These are phyloP conservation scores for Rousettus madagascariensis DNA, from an alignment of 2,797 vertebrate genomes.

Conservation along the genomic window DNA sequence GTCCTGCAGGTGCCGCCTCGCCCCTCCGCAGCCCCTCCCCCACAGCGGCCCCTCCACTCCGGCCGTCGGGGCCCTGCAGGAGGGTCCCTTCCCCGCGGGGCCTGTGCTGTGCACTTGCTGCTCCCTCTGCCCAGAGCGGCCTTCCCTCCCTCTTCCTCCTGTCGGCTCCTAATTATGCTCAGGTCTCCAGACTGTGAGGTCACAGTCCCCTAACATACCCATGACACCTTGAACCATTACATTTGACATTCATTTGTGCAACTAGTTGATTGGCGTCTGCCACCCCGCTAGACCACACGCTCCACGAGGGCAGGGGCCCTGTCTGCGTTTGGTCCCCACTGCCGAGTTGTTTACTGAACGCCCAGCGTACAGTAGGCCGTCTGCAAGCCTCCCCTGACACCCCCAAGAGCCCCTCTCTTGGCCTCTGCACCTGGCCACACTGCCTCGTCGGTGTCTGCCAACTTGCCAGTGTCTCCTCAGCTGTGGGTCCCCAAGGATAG, in stretches of 20 bases:
- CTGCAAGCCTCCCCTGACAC: not conserved
- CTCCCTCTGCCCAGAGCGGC: not conserved
- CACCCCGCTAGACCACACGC: rapidly evolving
- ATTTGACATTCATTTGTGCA: not conserved
- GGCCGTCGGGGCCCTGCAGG: not conserved
- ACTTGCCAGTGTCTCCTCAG: not conserved
- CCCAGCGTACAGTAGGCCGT: not conserved
- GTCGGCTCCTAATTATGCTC: not conserved
- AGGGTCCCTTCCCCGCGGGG: not conserved
- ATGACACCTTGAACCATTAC: not conserved
- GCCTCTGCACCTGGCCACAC: not conserved
- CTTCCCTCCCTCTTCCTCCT: not conserved
- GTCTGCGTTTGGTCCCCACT: not conserved
- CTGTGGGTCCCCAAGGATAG: not conserved
- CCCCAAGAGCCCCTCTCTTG: rapidly evolving
- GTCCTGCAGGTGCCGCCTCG: not conserved
- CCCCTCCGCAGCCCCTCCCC: not conserved
- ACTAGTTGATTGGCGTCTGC: not conserved
- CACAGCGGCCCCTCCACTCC: rapidly evolving
- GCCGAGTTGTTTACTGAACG: rapidly evolving
- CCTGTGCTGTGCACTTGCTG: not conserved
- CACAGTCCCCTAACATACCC: not conserved
- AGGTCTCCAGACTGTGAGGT: not conserved
- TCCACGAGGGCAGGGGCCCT: not conserved
- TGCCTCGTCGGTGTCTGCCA: not conserved